Conservation (phyloP, 2,113 vertebrate species). For the Smithornis capensis region DNA sequence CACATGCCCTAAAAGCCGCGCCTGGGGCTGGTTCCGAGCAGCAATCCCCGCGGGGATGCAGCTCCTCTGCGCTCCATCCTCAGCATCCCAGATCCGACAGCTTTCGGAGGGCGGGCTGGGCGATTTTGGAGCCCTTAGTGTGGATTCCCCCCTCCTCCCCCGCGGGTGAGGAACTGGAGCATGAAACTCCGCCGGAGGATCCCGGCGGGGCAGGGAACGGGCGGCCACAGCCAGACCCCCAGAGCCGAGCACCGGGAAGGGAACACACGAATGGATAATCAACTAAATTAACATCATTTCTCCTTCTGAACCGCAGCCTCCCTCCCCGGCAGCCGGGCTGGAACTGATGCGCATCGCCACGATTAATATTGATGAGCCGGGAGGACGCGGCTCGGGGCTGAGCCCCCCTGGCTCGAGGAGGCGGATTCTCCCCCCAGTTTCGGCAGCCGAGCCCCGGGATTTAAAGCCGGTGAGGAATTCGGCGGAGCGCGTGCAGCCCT, state of each 20-base stretch:
- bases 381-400: background rate
- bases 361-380: background rate
- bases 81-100: background rate
- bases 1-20: background rate
- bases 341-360: background rate
- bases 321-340: background rate
- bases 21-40: background rate
- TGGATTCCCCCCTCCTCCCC: background rate
- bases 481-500: background rate
- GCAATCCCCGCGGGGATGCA: background rate
- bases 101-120: background rate
- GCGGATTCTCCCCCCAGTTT: rapidly evolving
- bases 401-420: background rate
- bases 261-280: background rate
- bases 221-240: background rate
- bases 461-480: background rate
- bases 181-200: constrained; percentile 6
- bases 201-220: background rate
- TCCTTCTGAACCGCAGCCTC: background rate
- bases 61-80: rapidly evolving
- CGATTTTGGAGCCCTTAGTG: background rate
- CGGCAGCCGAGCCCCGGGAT: background rate
- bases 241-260: background rate
- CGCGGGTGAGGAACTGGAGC: constrained; percentile 36
- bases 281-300: background rate